Evolutionary conservation across 2,113 vertebrate genomes (phyloP).

Genomic region (Acinonyx jubatus): DNA sequence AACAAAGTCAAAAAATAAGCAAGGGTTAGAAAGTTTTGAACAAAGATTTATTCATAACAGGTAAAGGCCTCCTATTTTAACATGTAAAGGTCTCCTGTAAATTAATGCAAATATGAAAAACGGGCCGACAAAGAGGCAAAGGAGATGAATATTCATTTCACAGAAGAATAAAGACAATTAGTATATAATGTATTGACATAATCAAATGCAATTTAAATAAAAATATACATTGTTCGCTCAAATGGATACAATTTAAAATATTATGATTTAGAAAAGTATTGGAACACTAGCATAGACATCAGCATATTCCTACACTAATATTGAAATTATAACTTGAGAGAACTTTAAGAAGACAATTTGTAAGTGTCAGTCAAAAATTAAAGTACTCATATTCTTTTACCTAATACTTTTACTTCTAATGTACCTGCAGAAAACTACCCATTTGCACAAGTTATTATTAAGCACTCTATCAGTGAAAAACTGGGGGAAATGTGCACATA

Average conservation of each 20-base stretch:
- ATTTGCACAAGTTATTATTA: not conserved
- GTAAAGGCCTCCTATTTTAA: not conserved
- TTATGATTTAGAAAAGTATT: not conserved
- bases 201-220: not conserved
- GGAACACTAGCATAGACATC: not conserved
- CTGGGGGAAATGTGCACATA: not conserved
- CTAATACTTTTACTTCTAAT: not conserved
- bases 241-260: not conserved
- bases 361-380: not conserved
- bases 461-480: not conserved
- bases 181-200: not conserved
- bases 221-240: not conserved
- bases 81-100: not conserved
- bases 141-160: not conserved
- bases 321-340: not conserved
- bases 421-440: not conserved
- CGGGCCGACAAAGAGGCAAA: not conserved
- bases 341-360: not conserved
- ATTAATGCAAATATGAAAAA: not conserved
- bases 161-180: not conserved
- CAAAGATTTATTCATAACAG: not conserved
- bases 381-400: not conserved
- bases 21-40: not conserved
- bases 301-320: not conserved
- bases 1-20: not conserved